A percentile compares a stretch with the other conserved stretches of the same genome.
Evolutionary conservation across 2,888 invertebrate species (phyloP).

Genomic region (Tribolium freemani): DNA sequence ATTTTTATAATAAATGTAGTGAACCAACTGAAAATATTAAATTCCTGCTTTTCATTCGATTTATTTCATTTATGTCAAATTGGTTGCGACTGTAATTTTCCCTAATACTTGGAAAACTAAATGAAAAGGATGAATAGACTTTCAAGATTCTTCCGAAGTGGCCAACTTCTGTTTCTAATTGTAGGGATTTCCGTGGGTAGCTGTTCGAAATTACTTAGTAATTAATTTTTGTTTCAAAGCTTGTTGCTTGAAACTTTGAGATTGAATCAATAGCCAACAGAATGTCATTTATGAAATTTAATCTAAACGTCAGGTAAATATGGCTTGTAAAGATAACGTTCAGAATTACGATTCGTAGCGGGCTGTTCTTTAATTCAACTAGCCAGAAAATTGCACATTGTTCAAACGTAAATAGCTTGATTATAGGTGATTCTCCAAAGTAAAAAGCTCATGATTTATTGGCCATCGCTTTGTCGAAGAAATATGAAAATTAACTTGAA

Average conservation of each 20-base stretch:
- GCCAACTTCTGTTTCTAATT: slow-evolving; percentile 25
- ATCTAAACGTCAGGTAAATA: slow-evolving; percentile 1
- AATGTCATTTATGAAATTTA: slow-evolving; percentile 1
- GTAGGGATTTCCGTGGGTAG: slow-evolving; percentile 10
- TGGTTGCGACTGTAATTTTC: slow-evolving; percentile 3
- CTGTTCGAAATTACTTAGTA: slow-evolving; percentile 23
- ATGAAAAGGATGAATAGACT: slow-evolving; percentile 13
- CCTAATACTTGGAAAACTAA: slow-evolving; percentile 1
- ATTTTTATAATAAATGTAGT: background rate
- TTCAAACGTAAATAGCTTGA: background rate
- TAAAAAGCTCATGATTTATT: background rate
- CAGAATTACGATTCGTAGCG: background rate
- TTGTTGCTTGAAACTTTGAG: slow-evolving; percentile 4
- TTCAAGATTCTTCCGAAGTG: slow-evolving; percentile 9
- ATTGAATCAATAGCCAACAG: slow-evolving; percentile 10
- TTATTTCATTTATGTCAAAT: slow-evolving; percentile 11
- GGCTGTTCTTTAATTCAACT: background rate
- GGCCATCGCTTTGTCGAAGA: background rate
- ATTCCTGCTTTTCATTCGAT: background rate
- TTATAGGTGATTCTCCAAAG: background rate
- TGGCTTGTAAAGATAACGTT: background rate
- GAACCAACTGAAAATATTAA: background rate
- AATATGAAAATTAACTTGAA: slow-evolving; percentile 5
- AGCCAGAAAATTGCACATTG: background rate
- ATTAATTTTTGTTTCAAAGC: slow-evolving; percentile 23